Evolutionary conservation across 1,140 invertebrate species (phyloP), one percentile per base, ranked within the genome.

Genomic region (Drosophila santomea): DNA sequence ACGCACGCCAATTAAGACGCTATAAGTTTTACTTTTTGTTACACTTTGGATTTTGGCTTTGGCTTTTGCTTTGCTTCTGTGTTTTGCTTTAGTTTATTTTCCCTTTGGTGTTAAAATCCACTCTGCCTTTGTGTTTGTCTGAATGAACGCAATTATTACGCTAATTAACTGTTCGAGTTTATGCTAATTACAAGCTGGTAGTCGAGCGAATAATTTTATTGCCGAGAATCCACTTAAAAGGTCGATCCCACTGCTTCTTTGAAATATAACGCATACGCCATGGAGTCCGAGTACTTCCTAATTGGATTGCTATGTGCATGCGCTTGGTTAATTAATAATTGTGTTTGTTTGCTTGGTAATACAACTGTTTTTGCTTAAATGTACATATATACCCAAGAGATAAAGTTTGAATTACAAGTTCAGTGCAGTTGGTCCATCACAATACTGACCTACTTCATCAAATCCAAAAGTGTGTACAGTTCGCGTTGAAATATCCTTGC

Each of bases 1-100:
- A 88, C 84, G 83, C 83, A 88, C 75, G 84, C 83, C 88, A 88
- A 88, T 88, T 88, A 88, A 89, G 83, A 88, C 76, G 74, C 84
- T 79, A 88, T 82, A 88, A 88, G 79, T 80, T 83, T 82, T 68
- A 74, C 78, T 85, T 85, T 80, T 68, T 74, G 63, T 58, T 77
- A 69, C 60, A 85, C 61, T 74, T 74, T 69, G 59, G 54, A 44
- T 59, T 75, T 39, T 14, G 38, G 36, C 5, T 38, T 32, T 51
- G 25, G n/a, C 48, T 44, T 25, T 63, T 10, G 56, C 43, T 43
- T 45, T 45, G 28, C 20, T 36, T 38, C 4, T 20, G 39, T 17
- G 28, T 38, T 32, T 32, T 32, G 8, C 32, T 32, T 32, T 32
- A 32, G 32, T 32, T 32, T 32, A 10, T 32, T 32, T 32, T 51